phyloP scores from a whole-genome alignment of 2,888 invertebrate genomes.

The Stenodera caucasica region DNA sequence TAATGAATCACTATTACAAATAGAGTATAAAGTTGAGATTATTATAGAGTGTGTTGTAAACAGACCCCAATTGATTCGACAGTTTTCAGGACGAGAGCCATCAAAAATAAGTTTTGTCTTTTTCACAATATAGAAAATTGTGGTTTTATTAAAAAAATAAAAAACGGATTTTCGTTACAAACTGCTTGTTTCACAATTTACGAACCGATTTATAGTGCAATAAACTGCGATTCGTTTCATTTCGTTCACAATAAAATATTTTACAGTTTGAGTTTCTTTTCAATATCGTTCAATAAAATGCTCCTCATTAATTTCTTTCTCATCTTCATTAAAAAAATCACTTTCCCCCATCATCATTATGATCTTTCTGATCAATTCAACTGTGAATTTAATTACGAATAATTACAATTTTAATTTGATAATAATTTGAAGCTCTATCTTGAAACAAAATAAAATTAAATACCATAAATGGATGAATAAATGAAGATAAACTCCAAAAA shows the following conservation, averaged over 20 bases:
- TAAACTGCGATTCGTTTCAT: not conserved
- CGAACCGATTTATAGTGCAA: not conserved
- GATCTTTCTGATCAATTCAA: slow-evolving; percentile 14
- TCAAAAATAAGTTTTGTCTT: too few species aligned
- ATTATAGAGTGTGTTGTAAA: too few species aligned
- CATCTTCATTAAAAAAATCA: not conserved
- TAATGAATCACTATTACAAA: too few species aligned
- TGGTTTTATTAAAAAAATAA: not conserved
- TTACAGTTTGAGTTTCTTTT: too few species aligned
- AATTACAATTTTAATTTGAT: slow-evolving; percentile 6
- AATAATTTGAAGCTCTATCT: not conserved
- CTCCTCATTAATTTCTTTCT: too few species aligned
- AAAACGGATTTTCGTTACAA: not conserved
- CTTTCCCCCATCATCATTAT: not conserved
- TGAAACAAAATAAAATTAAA: not conserved
- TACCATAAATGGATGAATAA: not conserved
- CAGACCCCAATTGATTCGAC: too few species aligned
- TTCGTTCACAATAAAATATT: too few species aligned
- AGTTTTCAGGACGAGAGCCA: too few species aligned
- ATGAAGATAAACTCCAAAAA: not conserved
- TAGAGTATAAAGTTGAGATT: too few species aligned
- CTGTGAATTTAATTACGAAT: slow-evolving; percentile 26
- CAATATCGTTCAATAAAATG: too few species aligned
- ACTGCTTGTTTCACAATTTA: not conserved
- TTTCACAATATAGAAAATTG: too few species aligned